Base-by-base conservation (phyloP, 2,888 invertebrate species). In the Pterobdella sp. region DNA sequence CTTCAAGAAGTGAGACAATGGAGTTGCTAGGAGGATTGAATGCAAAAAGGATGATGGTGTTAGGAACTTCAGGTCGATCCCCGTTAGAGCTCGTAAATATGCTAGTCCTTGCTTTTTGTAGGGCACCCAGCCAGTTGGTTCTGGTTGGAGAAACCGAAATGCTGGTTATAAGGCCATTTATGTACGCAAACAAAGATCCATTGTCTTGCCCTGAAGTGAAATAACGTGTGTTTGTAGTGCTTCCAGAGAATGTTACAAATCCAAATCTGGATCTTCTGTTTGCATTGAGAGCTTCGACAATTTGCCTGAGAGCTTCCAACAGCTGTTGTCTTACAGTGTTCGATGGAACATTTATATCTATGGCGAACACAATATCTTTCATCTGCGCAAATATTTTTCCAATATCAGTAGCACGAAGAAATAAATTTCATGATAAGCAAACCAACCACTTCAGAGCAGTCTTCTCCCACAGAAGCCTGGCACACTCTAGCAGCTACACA, bases 61-160 rank as follows among this genome's bases (percentile, higher is more conserved):
- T 74, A 4, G 74, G 72, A 7, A 73, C 74, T 65, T 64, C 72
- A 3, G 56, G 64, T 22, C 74, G 52, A 34, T 69, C 64, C 37
- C 65, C 69, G 31, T 56, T 64, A 49, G 32, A 31, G 49, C 69
- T 10, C 7, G 64, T 69, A 69, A 73, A 73, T 32, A 68, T 63
- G 26, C n/a, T 18, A 26, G 60, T 64, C 26, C 72, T 56, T 18
- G 67, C 56, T 26, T 32, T 52, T 29, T 73, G 72, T n/a, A 74
- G 37, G 4, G 68, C 72, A 29, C 52, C n/a, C 10, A 34, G 0
- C 71, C 71, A 71, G 32, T 71, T 71, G 36, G 36, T 34, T 3
- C 26, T 52, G 14, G 52, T 31, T 1, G 36, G 22, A n/a, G n/a
- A 49, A 35, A 26, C 31, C n/a, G 29, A 18, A 42, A 63, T n/a